Conservation (phyloP, 2,113 vertebrate species). For the Rhinoptilus africanus region DNA sequence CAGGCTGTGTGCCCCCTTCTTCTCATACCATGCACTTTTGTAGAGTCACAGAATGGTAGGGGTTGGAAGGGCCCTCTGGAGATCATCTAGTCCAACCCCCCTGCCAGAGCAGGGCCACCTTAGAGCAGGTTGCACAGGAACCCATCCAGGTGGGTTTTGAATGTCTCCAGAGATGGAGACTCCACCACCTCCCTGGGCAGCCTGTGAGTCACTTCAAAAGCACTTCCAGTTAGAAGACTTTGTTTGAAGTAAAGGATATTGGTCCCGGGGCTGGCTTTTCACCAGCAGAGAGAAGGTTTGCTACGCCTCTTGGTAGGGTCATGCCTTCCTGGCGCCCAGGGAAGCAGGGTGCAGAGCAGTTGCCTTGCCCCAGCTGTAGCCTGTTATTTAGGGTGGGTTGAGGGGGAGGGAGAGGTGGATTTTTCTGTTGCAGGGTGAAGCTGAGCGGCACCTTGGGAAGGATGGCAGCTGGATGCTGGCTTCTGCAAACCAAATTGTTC, state of each 20-base stretch:
- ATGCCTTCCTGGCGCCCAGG: rapidly evolving
- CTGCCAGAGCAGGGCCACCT: no score
- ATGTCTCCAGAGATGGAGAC: no score
- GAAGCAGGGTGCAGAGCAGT: neutral
- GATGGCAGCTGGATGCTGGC: neutral
- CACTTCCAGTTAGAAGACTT: neutral
- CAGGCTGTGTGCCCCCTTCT: rapidly evolving
- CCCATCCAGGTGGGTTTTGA: no score
- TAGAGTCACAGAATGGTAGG: no score
- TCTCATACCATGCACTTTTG: rapidly evolving
- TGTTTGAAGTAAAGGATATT: neutral
- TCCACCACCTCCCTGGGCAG: no score
- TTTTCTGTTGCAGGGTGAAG: neutral
- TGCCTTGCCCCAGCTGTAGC: neutral
- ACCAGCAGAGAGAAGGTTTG: neutral
- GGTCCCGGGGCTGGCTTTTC: neutral
- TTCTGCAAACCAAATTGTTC: neutral
- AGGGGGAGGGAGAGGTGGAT: neutral
- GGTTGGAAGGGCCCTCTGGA: no score
- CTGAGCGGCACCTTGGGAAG: neutral
- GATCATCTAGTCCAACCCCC: no score
- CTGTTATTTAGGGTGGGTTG: neutral
- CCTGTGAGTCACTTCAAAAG: neutral
- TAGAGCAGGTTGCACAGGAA: no score
- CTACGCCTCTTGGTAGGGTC: rapidly evolving